Base-by-base conservation (phyloP, 1,140 invertebrate genomes). In the Globodera rostochiensis region DNA sequence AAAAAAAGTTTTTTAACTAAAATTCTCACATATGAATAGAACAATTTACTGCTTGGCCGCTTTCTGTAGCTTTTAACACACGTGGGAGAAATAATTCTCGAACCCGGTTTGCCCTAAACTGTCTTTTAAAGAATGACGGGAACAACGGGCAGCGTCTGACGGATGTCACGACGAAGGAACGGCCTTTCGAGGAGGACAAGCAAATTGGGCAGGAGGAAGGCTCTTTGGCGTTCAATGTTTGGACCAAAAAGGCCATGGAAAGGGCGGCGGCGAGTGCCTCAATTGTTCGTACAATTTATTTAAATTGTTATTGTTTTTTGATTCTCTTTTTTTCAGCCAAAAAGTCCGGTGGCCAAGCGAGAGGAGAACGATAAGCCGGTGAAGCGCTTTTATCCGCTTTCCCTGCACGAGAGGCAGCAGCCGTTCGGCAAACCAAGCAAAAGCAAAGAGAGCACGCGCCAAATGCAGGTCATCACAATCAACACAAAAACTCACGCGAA, bases 351-450 rank as follows among this genome's bases (percentile, higher is more conserved):
- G 70, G 84, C 85, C 36, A 84, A 87, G 53, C 82, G 87, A 66
- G 87, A 88, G 69, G 70, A 78, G 6, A 86, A 83, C 13, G 94
- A 95, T 66, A 84, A 90, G 57, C 85, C 85, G n/a, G 89, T 90
- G 19, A 92, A 93, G n/a, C 92, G 95, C 60, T 98, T 97, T 92
- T 98, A 96, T 90, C 95, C 95, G 2, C 95, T 97, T 7, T 47
- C 57, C 71, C 74, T 66, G 60, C 81, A 46, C 47, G 80, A 57
- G 70, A 69, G 80, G 80, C 46, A 79, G 6, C 46, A 74, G 46
- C 15, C 60, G n/a, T 60, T 36, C 46, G 60, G 50, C 50, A 19
- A 50, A 60, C n/a, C 70, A 1, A 19, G 66, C 9, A 74, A 49
- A 9, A 5, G 11, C 25, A 66, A 74, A 47, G 25, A 66, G 47